Evolutionary conservation across 1,140 invertebrate genomes (phyloP).

Genomic region (Plutomurus gul): DNA sequence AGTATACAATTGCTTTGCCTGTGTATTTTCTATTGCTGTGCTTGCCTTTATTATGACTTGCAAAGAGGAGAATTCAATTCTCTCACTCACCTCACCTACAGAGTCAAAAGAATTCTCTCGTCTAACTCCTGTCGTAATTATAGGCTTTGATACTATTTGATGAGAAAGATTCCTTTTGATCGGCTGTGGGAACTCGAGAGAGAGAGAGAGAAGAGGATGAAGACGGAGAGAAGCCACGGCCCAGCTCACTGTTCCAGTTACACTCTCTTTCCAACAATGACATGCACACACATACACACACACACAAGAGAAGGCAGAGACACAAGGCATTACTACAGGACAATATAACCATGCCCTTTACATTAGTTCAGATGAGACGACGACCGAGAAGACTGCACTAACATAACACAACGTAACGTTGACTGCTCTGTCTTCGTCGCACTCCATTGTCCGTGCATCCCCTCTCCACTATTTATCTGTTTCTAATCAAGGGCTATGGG

Average conservation of each 20-base stretch:
- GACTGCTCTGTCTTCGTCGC: too few relatives aligned
- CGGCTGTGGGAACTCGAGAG: conserved; percentile 24
- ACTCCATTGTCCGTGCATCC: background rate
- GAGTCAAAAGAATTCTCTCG: conserved; percentile 10
- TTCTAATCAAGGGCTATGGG: conserved; percentile 42
- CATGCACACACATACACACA: background rate
- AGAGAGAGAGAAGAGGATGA: too few relatives aligned
- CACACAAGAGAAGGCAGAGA: too few relatives aligned
- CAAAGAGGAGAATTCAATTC: conserved; percentile 15
- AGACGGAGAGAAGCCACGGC: too few relatives aligned
- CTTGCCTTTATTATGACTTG: background rate
- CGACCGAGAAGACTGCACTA: too few relatives aligned
- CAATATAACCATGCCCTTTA: too few relatives aligned
- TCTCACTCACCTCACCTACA: conserved; percentile 1
- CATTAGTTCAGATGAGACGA: too few relatives aligned
- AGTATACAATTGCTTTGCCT: background rate
- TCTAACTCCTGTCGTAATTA: conserved; percentile 24
- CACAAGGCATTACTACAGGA: too few relatives aligned
- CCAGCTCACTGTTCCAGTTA: conserved; percentile 24
- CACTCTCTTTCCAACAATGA: background rate
- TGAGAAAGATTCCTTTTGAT: conserved; percentile 12
- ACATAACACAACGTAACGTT: too few relatives aligned
- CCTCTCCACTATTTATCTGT: background rate
- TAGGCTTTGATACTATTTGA: conserved; percentile 13
- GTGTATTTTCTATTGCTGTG: background rate